Evolutionary conservation across 1,140 invertebrate species (phyloP), one percentile per base, ranked within the genome.

Genomic region (Trichomalopsis sarcophagae): DNA sequence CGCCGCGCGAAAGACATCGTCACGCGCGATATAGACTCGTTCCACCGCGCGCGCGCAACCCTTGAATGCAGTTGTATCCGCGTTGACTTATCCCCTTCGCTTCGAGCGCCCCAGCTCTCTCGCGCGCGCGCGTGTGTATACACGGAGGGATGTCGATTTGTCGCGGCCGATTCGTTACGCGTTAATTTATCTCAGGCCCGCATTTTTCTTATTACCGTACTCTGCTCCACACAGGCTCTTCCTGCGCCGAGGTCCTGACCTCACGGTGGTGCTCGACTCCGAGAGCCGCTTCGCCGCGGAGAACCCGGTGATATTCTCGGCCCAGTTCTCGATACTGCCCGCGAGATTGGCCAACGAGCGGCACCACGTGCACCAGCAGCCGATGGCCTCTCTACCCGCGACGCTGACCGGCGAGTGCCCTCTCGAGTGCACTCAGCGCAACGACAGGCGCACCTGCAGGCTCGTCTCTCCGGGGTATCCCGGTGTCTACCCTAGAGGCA

Each of bases 281-380:
- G 91, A 92, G 75, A 87, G 81, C 2, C 88, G 88, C 6, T 92
- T 91, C 77, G 91, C 91, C 7, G 90, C 89, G 0, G 88, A 89
- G n/a, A 91, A 92, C 73, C 91, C 91, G 2, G 91, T 92, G 10
- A 91, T 92, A 27, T 92, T 92, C 86, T 91, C 91, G 21, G 90
- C 91, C 0, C 91, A 92, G 62, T 92, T 89, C 47, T 92, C 91
- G 3, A 88, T 92, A 13, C 81, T 91, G 2, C 89, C 90, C 3
- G 82, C 87, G 0, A 87, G 89, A 17, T 76, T 91, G 10, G 88
- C 89, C 17, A 81, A 86, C 47, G 90, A 91, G 33, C 87, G 91
- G 13, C 87, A 91, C 71, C 88, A 89, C 47, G 77, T 84, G 11
- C 81, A 83, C 4, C 85, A 83, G 11, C n/a, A 84, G 21, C 75